Conservation (phyloP, 2,888 invertebrate species). For the Tyria jacobaeae region DNA sequence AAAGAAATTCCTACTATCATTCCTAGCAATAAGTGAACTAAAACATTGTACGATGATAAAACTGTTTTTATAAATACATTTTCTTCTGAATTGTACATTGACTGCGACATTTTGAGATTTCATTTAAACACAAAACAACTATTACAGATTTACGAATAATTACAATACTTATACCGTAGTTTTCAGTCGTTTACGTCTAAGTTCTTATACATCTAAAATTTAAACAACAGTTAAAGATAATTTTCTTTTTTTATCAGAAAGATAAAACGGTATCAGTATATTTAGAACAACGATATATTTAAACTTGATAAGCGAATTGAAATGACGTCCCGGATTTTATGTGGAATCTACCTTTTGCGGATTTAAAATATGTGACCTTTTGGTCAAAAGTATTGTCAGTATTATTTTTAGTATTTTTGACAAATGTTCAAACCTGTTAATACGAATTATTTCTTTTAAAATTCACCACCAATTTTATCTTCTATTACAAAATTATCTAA, state of each 20-base stretch:
- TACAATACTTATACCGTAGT: conserved; percentile 2
- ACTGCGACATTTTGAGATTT: conserved; percentile 8
- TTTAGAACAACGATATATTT: neutral
- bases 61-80: conserved; percentile 28
- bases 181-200: conserved; percentile 10
- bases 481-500: too few species aligned
- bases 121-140: conserved; percentile 5
- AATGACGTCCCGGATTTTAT: neutral
- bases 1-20: conserved; percentile 31
- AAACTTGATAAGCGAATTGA: neutral
- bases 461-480: too few species aligned
- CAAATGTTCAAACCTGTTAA: too few species aligned
- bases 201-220: conserved; percentile 18
- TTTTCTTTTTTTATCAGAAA: conserved; percentile 28
- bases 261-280: conserved; percentile 20
- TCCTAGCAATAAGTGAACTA: conserved; percentile 38
- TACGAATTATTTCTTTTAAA: too few species aligned
- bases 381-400: conserved; percentile 1
- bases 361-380: conserved; percentile 5
- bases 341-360: too few species aligned
- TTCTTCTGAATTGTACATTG: conserved; percentile 27
- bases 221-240: conserved; percentile 25
- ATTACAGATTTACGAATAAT: conserved; percentile 22
- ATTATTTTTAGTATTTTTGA: too few species aligned
- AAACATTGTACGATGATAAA: conserved; percentile 28